Evolutionary conservation across 2,888 invertebrate species (phyloP).

Genomic region (Dasysyrphus albostriatus): DNA sequence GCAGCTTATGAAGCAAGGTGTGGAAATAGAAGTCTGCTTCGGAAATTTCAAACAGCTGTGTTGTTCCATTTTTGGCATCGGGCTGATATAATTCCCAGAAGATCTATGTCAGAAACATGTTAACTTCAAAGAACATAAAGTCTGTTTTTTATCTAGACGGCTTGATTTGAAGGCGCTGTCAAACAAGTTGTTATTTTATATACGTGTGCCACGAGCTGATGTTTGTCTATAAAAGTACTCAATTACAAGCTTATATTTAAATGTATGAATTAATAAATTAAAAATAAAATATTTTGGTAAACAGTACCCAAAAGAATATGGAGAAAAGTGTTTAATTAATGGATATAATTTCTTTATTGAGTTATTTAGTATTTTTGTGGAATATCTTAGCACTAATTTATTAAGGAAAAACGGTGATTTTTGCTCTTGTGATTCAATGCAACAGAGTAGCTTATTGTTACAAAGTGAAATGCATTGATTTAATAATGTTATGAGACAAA

Average conservation of each 20-base stretch:
- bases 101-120: conserved; percentile 48
- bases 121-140: conserved; percentile 4
- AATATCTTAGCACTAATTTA: too few species aligned
- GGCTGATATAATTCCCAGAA: conserved; percentile 52
- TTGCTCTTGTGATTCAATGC: neutral
- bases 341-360: neutral
- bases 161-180: conserved; percentile 12
- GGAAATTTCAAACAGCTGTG: conserved; percentile 42
- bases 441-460: too few species aligned
- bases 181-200: conserved; percentile 18
- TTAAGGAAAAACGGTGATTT: neutral
- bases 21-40: conserved; percentile 25
- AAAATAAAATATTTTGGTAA: neutral
- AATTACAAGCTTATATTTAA: conserved; percentile 69
- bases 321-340: neutral
- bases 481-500: too few species aligned
- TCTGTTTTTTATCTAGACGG: neutral
- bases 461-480: too few species aligned
- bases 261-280: conserved; percentile 11
- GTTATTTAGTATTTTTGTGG: neutral
- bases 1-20: neutral
- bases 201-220: conserved; percentile 49
- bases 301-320: neutral
- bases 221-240: conserved; percentile 47
- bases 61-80: conserved; percentile 45